Evolutionary conservation across 2,113 vertebrate genomes (phyloP).

Genomic region (Oncorhynchus tshawytscha): DNA sequence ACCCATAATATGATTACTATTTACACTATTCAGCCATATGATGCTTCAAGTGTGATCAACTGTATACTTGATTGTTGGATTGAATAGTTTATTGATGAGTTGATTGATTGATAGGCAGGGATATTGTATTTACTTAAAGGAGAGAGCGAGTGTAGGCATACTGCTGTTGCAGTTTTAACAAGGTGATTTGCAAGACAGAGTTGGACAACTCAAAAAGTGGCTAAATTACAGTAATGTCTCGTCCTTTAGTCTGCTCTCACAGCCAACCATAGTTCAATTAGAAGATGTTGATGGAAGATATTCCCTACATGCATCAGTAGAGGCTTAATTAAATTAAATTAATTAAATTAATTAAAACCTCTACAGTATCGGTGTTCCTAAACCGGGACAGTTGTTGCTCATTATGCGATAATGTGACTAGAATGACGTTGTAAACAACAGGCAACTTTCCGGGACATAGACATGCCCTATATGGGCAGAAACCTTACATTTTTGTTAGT

Average conservation of each 20-base stretch:
- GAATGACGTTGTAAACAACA: too few relatives aligned
- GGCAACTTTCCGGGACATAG: too few relatives aligned
- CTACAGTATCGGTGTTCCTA: background rate
- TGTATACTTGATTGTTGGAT: background rate
- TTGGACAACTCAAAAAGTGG: background rate
- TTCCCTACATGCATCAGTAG: background rate
- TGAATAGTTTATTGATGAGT: background rate
- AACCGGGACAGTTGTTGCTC: background rate
- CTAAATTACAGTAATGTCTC: background rate
- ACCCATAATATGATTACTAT: background rate
- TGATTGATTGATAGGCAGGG: background rate
- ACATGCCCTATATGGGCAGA: too few relatives aligned
- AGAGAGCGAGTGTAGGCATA: background rate
- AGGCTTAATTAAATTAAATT: too few relatives aligned
- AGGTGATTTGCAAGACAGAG: background rate
- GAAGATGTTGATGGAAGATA: background rate
- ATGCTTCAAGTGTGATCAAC: background rate
- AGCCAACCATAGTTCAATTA: background rate
- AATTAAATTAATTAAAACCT: background rate
- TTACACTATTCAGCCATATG: background rate
- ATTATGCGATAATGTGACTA: background rate
- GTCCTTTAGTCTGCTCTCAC: background rate
- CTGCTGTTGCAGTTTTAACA: background rate
- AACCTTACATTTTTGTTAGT: too few relatives aligned
- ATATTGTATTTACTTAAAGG: background rate